Percentiles rank a stretch among this genome's conserved stretches.
These are phyloP conservation scores for Dilophus febrilis DNA, from an alignment of 2,888 invertebrate genomes.

Conservation along the genomic window DNA sequence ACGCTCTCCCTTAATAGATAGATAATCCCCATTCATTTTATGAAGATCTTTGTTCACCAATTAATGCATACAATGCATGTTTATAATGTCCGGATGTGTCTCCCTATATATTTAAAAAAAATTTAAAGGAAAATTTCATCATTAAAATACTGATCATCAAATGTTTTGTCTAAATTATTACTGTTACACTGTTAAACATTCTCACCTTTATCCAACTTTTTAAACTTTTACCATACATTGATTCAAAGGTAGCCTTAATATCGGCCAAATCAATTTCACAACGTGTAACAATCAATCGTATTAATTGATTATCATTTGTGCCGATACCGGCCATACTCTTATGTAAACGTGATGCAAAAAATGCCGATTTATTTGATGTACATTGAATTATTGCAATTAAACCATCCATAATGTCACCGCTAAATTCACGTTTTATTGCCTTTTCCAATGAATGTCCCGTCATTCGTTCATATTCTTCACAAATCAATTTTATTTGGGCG, in stretches of 20 bases:
- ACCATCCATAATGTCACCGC: conserved; percentile 55
- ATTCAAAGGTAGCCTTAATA: conserved; percentile 62
- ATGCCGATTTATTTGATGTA: conserved; percentile 60
- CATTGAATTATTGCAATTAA: conserved; percentile 65
- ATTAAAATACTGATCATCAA: background rate
- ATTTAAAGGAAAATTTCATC: background rate
- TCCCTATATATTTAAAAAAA: conserved; percentile 37
- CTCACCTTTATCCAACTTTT: conserved; percentile 64
- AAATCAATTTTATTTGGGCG: conserved; percentile 35
- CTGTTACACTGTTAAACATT: no score
- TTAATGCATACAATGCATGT: conserved; percentile 57
- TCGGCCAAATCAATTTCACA: conserved; percentile 73
- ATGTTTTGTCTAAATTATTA: no score
- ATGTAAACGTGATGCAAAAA: conserved; percentile 74
- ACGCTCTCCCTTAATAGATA: no score
- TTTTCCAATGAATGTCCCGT: conserved; percentile 66
- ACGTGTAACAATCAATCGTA: conserved; percentile 68
- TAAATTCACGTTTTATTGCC: conserved; percentile 69
- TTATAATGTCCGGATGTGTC: conserved; percentile 80
- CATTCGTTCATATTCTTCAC: conserved; percentile 29
- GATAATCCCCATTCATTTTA: no score
- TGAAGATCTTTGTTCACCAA: conserved; percentile 31
- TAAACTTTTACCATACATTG: conserved; percentile 55
- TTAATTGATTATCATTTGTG: conserved; percentile 71
- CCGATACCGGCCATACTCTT: conserved; percentile 82